Percentiles rank a stretch among this genome's conserved stretches.
Evolutionary conservation across 2,888 invertebrate genomes (phyloP).

Genomic region (Hypomecis atomaria): DNA sequence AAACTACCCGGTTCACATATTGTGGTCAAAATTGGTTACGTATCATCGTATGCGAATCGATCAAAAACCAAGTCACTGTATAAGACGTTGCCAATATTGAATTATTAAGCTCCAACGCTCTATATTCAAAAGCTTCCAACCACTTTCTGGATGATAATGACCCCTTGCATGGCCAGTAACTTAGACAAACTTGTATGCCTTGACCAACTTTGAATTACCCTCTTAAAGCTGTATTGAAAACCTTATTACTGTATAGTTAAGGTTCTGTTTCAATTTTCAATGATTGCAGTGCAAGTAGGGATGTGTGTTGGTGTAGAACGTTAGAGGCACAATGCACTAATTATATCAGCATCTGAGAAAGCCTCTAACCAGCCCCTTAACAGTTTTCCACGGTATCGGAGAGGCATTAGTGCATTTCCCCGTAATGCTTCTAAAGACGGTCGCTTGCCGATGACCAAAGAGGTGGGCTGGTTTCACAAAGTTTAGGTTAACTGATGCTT

Average conservation of each 20-base stretch:
- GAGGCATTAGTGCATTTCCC: slow-evolving; percentile 83
- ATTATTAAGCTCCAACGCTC: slow-evolving; percentile 65
- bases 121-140: slow-evolving; percentile 65
- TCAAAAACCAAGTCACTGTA: slow-evolving; percentile 47
- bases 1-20: background rate
- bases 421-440: slow-evolving; percentile 82
- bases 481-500: slow-evolving; percentile 31
- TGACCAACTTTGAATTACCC: slow-evolving; percentile 43
- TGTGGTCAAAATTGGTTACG: background rate
- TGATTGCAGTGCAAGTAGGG: slow-evolving; percentile 31
- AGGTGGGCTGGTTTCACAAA: slow-evolving; percentile 52
- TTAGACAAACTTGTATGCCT: slow-evolving; percentile 69
- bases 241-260: slow-evolving; percentile 38
- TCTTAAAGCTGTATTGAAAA: background rate
- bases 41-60: slow-evolving; percentile 19
- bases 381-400: slow-evolving; percentile 81
- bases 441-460: slow-evolving; percentile 76
- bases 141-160: slow-evolving; percentile 74
- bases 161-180: slow-evolving; percentile 72
- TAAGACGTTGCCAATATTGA: slow-evolving; percentile 60
- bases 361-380: slow-evolving; percentile 83
- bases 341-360: slow-evolving; percentile 83
- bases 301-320: slow-evolving; percentile 61
- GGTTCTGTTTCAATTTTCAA: slow-evolving; percentile 44
- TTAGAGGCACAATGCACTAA: slow-evolving; percentile 80